These are phyloP conservation scores for Nylanderia fulva DNA, from an alignment of 1,140 invertebrate species.

Conservation along the genomic window DNA sequence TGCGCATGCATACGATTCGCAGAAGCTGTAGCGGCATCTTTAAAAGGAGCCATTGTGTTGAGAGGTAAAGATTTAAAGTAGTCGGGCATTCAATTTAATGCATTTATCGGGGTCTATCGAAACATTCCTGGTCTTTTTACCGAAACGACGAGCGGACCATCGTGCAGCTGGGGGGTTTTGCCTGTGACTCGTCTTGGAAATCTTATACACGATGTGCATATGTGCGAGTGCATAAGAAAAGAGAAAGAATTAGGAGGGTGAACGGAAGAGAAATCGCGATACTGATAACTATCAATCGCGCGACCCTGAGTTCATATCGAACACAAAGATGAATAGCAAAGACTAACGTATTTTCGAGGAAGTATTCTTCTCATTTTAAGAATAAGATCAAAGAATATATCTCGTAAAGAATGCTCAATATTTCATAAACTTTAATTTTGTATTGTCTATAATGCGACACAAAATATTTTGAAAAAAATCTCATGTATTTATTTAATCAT, in stretches of 20 bases:
- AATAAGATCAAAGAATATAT: constrained; percentile 14
- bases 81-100: constrained; percentile 45
- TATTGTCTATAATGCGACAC: not conserved
- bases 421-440: not conserved
- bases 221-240: constrained; percentile 6
- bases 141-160: constrained; percentile 27
- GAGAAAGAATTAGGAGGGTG: not conserved
- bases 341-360: not conserved
- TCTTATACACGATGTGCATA: not conserved
- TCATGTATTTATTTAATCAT: not conserved
- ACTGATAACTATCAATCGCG: constrained; percentile 71
- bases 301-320: constrained; percentile 48
- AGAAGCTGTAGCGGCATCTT: constrained; percentile 8
- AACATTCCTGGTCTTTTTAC: constrained; percentile 62
- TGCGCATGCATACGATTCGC: constrained; percentile 7
- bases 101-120: constrained; percentile 60
- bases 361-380: constrained; percentile 45
- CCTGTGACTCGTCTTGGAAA: constrained; percentile 37
- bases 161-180: constrained; percentile 42
- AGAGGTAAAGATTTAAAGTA: constrained; percentile 8
- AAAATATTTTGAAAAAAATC: not conserved
- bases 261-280: constrained; percentile 62
- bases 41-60: constrained; percentile 31
- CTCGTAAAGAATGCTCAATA: not conserved
- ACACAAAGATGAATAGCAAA: constrained; percentile 33